Evolutionary conservation across 2,113 vertebrate genomes (phyloP).

Genomic region (Barnardius zonarius): DNA sequence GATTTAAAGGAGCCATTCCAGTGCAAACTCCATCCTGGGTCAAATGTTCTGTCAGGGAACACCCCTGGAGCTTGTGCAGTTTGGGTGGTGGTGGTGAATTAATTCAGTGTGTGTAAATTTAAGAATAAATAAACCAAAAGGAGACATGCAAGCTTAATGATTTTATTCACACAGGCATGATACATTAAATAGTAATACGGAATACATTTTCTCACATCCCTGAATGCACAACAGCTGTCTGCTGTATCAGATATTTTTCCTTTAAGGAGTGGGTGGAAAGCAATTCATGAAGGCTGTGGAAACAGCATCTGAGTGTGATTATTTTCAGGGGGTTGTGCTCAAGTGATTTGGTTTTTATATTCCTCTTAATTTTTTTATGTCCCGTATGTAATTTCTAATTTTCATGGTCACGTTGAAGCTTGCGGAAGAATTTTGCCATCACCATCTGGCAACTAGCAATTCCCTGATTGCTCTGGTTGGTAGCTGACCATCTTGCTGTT

Average conservation of each 20-base stretch:
- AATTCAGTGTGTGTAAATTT: neutral
- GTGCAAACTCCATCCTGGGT: neutral
- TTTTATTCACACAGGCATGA: slow-evolving; percentile 32
- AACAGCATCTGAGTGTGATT: neutral
- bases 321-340: slow-evolving; percentile 23
- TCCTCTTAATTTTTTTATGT: slow-evolving; percentile 35
- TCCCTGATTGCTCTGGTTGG: slow-evolving; percentile 16
- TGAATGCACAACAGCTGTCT: slow-evolving; percentile 54
- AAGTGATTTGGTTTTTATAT: slow-evolving; percentile 41
- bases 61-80: neutral
- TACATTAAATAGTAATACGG: slow-evolving; percentile 46
- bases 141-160: slow-evolving; percentile 10
- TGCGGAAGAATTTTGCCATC: neutral
- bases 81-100: neutral
- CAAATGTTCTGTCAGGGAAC: neutral
- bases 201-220: slow-evolving; percentile 58
- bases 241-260: slow-evolving; percentile 24
- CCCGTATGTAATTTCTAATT: slow-evolving; percentile 23
- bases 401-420: slow-evolving; percentile 9
- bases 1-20: neutral
- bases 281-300: slow-evolving; percentile 16
- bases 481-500: slow-evolving; percentile 42
- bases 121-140: slow-evolving; percentile 34
- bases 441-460: slow-evolving; percentile 39
- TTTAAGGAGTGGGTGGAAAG: slow-evolving; percentile 31